Base-by-base conservation (phyloP, 2,113 vertebrate species). In the Lontra canadensis region DNA sequence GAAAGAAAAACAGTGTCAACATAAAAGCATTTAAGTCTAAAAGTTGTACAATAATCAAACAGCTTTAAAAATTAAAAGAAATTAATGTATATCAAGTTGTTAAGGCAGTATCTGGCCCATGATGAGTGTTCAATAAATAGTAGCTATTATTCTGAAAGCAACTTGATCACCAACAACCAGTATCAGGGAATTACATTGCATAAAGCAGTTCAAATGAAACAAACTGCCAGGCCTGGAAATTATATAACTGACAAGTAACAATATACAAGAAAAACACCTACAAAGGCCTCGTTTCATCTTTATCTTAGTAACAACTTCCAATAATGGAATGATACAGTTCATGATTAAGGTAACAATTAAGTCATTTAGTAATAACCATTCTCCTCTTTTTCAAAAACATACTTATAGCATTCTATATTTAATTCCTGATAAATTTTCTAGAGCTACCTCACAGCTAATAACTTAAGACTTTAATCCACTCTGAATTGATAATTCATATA, bases 11-110 rank as follows among this genome's bases (percentile, higher is more conserved):
- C 2, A 92, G 1, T 92, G 90, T 95, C 97, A 98, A 95, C 94
- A 97, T 76, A 92, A 97, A 97, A 97, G 84, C 52, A 98, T 71
- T 65, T 95, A 65, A 87, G 89, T 69, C 86, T 95, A 89, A 90
- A 96, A 67, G 76, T 26, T 89, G 34, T 65, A 97, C 9, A 94
- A 95, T 85, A 47, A 91, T 85, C 12, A 85, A 95, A 96, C 29
- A 90, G 69, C 55, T 84, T 95, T 89, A 67, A 95, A 97, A 90
- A 88, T 76, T 86, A 78, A 71, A 34, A 96, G 52, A 97, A 95
- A 88, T 61, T 94, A 90, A 94, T 44, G n/a, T 76, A 87, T 17
- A 86, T 20, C 59, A 93, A 97, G 12, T 78, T 84, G n/a, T 69
- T 96, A 95, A 76, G 49, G 57, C 31, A 85, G 25, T 69, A 87